These are phyloP conservation scores for Salarias fasciatus DNA, from an alignment of 2,797 vertebrate species.

Conservation along the genomic window DNA sequence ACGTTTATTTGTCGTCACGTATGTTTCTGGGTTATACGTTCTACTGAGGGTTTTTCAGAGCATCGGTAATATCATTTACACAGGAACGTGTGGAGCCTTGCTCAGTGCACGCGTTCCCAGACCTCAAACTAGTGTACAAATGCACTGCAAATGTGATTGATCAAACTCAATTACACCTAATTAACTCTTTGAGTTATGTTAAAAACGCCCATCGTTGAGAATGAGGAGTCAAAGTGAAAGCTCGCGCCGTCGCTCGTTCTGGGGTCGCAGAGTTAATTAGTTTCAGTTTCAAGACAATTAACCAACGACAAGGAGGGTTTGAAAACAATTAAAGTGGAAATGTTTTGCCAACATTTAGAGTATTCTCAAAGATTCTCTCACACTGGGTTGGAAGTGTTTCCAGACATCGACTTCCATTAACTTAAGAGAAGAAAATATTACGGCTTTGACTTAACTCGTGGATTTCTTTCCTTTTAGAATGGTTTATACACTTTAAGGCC, in stretches of 20 bases:
- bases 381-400: no score
- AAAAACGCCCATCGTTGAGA: no score
- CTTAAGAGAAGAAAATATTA: no score
- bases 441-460: no score
- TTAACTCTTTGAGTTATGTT: background rate
- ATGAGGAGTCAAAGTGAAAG: background rate
- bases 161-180: background rate
- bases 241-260: background rate
- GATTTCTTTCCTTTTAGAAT: no score
- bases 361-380: background rate
- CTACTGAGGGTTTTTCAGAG: background rate
- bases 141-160: background rate
- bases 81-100: background rate
- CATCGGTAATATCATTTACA: slow-evolving; percentile 1
- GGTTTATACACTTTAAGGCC: no score
- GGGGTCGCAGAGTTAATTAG: background rate
- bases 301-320: background rate
- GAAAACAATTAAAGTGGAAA: background rate
- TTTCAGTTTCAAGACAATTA: background rate
- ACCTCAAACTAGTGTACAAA: no score
- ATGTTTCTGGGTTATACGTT: slow-evolving; percentile 7
- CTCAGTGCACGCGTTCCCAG: no score
- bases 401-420: no score
- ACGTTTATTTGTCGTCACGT: slow-evolving; percentile 10
- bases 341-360: background rate